Evolutionary conservation across 1,140 invertebrate species (phyloP), one percentile per base, ranked within the genome.

Genomic region (Drosophila sproati): DNA sequence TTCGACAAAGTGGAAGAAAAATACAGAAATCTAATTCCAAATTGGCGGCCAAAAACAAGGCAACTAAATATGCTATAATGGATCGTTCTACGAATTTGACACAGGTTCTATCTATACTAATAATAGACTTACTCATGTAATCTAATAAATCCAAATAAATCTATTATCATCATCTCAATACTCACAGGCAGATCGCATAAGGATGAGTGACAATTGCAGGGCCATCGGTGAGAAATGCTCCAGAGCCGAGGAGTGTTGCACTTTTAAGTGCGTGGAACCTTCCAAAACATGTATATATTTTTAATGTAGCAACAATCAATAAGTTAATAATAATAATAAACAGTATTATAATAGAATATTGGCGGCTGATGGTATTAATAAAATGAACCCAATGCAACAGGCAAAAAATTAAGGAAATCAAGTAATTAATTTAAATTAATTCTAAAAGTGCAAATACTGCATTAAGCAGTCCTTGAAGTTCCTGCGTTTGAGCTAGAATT

Each of bases 161-260:
- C 8, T 55, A 34, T 37, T 1, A 12, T 7, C 4, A 56, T 39
- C 7, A 41, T 29, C 3, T 29, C 0, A 20, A 34, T 35, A 52
- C 10, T n/a, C 54, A n/a, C 35, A 56, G 35, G 4, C 2, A 3
- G 7, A 56, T 5, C 20, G 35, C 5, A 5, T 29, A 5, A 2
- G 2, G 0, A 10, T 57, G 39, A 31, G 2, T 0, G 28, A 57
- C 3, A 7, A 0, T 8, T 57, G 55, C 8, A 57, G n/a, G 31
- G 10, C 4, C 10, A 43, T 2, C 1, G 37, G 55, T 5, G n/a
- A 4, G 8, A 20, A 6, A 4, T 57, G 55, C 39, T 3, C 5
- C 0, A 5, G 29, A 3, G 10, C 55, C 28, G 55, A 57, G 28
- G 55, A 57, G 5, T 57, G 55, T 32, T 57, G 55, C 55, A 43